Evolutionary conservation across 2,113 vertebrate genomes (phyloP), one percentile per base, ranked within the genome.

Genomic region (Colossoma macropomum): DNA sequence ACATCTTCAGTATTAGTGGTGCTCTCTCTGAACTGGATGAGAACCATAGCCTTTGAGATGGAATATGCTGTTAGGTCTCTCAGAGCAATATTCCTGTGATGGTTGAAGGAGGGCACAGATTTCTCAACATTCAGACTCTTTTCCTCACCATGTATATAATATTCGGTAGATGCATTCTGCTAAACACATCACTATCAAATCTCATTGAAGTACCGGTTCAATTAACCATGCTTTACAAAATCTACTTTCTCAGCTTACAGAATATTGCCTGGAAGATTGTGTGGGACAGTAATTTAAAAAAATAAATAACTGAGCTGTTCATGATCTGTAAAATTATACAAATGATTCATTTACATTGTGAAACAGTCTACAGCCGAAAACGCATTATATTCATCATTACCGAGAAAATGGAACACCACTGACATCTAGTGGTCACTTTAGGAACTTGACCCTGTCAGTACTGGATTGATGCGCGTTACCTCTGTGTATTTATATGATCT

Each of bases 1-100:
- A 74, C 60, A 74, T 79, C 28, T 62, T 83, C 71, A 62, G 69
- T 75, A 65, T 83, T 34, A 79, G 62, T 34, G 38, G 34, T n/a
- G 32, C 34, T 48, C 50, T 50, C 34, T 66, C 68, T 48, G 59
- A 21, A 56, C 54, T 48, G 38, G 45, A 45, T 32, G 59, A 54
- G 17, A 73, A 85, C 27, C 30, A 45, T 27, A 50, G 25, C 13
- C 16, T 60, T 66, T 25, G 3, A 32, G 34, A 50, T 8, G 12
- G 23, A 62, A n/a, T 17, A 78, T 71, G 21, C 30, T 74, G n/a
- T 28, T 27, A 25, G 2, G 9, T 48, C 8, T 77, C 59, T 63
- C 23, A 41, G 3, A 38, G 34, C 25, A 66, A 30, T 38, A 69
- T 69, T 34, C 66, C 10, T 41, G 32, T 41, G 34, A 41, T 12